Conservation (phyloP, 2,888 invertebrate species). For the Neoaliturus tenellus region DNA sequence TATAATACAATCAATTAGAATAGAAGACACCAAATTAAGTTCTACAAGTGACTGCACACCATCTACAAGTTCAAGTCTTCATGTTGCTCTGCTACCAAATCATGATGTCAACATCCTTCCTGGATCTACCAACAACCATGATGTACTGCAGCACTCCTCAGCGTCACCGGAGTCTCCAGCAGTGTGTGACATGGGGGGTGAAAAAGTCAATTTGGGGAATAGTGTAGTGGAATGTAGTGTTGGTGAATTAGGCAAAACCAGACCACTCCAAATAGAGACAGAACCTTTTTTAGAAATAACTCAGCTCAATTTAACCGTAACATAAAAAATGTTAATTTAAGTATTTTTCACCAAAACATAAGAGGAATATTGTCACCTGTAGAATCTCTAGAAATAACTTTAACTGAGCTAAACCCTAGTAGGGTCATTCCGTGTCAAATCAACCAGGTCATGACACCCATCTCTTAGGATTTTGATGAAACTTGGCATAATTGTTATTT, state of each 20-base stretch:
- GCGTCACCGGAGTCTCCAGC: background rate
- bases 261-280: background rate
- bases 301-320: background rate
- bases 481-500: too few species aligned
- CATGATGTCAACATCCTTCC: background rate
- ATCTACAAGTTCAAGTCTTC: background rate
- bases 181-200: background rate
- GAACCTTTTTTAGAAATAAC: background rate
- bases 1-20: background rate
- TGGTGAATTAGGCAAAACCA: background rate
- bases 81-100: background rate
- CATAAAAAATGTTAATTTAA: background rate
- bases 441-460: too few species aligned
- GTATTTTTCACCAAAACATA: constrained; percentile 26
- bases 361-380: background rate
- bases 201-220: background rate
- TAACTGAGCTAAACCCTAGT: background rate
- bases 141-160: background rate
- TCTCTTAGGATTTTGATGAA: too few species aligned
- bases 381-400: background rate
- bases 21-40: background rate
- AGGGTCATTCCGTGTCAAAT: too few species aligned
- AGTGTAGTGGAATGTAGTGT: background rate
- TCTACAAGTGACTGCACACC: background rate
- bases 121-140: background rate